Conservation (phyloP, 2,888 invertebrate genomes). For the Timema cristinae region DNA sequence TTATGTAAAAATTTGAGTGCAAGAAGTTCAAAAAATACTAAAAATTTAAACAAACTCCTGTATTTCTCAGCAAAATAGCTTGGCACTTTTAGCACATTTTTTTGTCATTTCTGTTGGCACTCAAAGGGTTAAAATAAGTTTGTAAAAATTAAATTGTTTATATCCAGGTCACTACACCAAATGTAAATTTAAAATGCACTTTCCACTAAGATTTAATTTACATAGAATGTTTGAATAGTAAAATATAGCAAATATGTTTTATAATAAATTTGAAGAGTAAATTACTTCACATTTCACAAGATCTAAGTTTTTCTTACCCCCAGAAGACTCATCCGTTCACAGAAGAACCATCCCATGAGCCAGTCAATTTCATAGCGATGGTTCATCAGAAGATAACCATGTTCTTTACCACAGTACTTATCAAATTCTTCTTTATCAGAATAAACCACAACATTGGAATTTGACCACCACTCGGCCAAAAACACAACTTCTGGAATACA, state of each 20-base stretch:
- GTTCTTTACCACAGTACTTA: slow-evolving; percentile 80
- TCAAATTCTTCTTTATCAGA: slow-evolving; percentile 74
- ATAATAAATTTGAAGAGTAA: slow-evolving; percentile 12
- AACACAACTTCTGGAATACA: slow-evolving; percentile 77
- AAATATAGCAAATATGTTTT: neutral
- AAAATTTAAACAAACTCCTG: too few relatives aligned
- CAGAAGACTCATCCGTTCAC: slow-evolving; percentile 72
- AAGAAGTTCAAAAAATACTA: too few relatives aligned
- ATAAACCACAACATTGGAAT: slow-evolving; percentile 66
- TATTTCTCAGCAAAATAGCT: too few relatives aligned
- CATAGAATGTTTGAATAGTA: too few relatives aligned
- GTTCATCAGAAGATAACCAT: slow-evolving; percentile 88
- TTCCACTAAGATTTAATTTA: too few relatives aligned
- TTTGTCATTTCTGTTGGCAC: too few relatives aligned
- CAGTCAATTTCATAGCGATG: slow-evolving; percentile 95
- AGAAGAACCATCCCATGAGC: slow-evolving; percentile 90
- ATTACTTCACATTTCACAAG: neutral
- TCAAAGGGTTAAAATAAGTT: too few relatives aligned
- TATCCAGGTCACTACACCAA: too few relatives aligned
- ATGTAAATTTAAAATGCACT: too few relatives aligned
- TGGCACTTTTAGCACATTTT: too few relatives aligned
- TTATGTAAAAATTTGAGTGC: too few relatives aligned
- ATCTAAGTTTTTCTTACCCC: slow-evolving; percentile 59
- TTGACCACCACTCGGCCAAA: slow-evolving; percentile 92
- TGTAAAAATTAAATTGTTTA: too few relatives aligned